phyloP scores from a whole-genome alignment of 2,888 invertebrate species.

The Agrotis puta region DNA sequence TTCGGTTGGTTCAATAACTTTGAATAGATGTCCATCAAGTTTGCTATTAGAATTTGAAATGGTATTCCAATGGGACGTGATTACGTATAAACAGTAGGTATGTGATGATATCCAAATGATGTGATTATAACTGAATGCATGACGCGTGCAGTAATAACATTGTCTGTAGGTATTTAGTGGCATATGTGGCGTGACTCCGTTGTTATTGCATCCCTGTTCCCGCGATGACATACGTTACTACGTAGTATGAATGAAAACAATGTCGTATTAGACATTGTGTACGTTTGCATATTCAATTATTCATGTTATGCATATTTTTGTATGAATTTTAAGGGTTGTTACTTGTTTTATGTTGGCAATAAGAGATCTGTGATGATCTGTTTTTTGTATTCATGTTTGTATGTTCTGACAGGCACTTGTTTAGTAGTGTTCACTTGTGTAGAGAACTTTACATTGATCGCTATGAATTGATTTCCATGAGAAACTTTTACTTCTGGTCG shows the following conservation, averaged over 20 bases:
- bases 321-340: background rate
- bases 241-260: slow-evolving; percentile 65
- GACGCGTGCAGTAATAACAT: slow-evolving; percentile 72
- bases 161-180: slow-evolving; percentile 67
- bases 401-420: background rate
- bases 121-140: slow-evolving; percentile 77
- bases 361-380: too few species aligned
- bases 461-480: background rate
- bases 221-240: slow-evolving; percentile 62
- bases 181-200: slow-evolving; percentile 68
- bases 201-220: slow-evolving; percentile 71
- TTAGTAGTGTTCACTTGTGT: background rate
- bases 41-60: slow-evolving; percentile 72
- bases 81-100: slow-evolving; percentile 60
- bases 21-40: slow-evolving; percentile 61
- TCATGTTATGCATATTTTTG: slow-evolving; percentile 8
- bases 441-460: background rate
- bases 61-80: slow-evolving; percentile 74
- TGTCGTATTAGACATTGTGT: slow-evolving; percentile 45
- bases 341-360: background rate
- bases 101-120: slow-evolving; percentile 79
- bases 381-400: too few species aligned
- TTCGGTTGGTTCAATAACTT: slow-evolving; percentile 43
- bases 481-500: slow-evolving; percentile 9
- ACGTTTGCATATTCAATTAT: slow-evolving; percentile 11